Percentiles rank a stretch among this genome's conserved stretches.
These are phyloP conservation scores for Verasper variegatus DNA, from an alignment of 2,113 vertebrate species.

Conservation along the genomic window DNA sequence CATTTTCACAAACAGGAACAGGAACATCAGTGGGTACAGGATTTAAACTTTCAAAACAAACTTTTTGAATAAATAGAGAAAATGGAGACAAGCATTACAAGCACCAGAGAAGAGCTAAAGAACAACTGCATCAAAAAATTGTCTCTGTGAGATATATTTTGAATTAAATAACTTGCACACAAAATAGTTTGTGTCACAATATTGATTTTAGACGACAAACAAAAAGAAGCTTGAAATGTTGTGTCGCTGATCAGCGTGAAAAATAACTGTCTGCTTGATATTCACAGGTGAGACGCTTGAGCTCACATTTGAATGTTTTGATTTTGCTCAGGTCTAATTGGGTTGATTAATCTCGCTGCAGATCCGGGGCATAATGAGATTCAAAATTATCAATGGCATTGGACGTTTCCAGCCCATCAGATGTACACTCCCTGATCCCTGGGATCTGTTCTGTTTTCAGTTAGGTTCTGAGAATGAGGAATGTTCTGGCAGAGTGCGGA, in stretches of 20 bases:
- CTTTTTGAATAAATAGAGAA: no score
- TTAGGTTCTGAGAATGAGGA: constrained; percentile 69
- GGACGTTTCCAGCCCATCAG: constrained; percentile 78
- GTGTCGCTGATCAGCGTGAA: constrained; percentile 52
- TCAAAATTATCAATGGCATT: constrained; percentile 71
- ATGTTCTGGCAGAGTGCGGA: constrained; percentile 61
- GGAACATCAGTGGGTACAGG: no score
- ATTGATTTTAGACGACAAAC: neutral
- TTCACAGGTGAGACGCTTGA: constrained; percentile 52
- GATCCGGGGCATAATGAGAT: constrained; percentile 73
- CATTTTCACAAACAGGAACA: no score
- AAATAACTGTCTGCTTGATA: constrained; percentile 64
- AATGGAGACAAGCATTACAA: no score
- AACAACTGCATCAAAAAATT: no score
- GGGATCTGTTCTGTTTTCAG: constrained; percentile 82
- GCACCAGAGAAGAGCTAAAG: no score
- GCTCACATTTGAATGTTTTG: constrained; percentile 62
- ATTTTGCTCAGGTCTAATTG: constrained; percentile 73
- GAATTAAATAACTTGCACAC: no score
- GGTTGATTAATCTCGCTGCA: constrained; percentile 78
- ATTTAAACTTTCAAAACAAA: no score
- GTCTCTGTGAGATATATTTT: no score
- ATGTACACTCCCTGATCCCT: constrained; percentile 64
- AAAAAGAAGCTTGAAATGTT: constrained; percentile 11
- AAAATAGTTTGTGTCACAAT: constrained; percentile 3